phyloP scores from a whole-genome alignment of 2,797 vertebrate species.

The Hippoglossus hippoglossus region DNA sequence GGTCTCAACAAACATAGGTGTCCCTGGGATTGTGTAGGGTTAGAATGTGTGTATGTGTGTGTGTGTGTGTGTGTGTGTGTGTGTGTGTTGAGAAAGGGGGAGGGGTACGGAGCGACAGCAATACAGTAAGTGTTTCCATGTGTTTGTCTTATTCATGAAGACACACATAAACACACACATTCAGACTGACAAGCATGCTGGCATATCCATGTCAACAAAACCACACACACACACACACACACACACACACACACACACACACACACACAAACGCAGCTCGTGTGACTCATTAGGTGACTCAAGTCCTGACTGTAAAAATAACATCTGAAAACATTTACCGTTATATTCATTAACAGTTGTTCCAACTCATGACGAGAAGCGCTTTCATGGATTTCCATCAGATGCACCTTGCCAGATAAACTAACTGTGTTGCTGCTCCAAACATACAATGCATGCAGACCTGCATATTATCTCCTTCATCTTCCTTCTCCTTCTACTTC shows the following conservation, averaged over 20 bases:
- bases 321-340: slow-evolving; percentile 74
- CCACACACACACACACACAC: slow-evolving; percentile 40
- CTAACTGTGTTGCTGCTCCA: slow-evolving; percentile 1
- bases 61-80: slow-evolving; percentile 26
- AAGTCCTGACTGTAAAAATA: slow-evolving; percentile 72
- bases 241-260: slow-evolving; percentile 39
- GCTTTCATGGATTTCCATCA: slow-evolving; percentile 57
- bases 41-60: not conserved
- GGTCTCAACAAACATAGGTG: not conserved
- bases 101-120: slow-evolving; percentile 56
- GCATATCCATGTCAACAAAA: slow-evolving; percentile 67
- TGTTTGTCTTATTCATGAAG: slow-evolving; percentile 72
- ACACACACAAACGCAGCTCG: slow-evolving; percentile 36
- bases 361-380: slow-evolving; percentile 68
- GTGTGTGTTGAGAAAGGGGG: slow-evolving; percentile 40
- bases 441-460: not conserved
- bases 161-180: slow-evolving; percentile 56
- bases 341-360: slow-evolving; percentile 62
- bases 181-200: slow-evolving; percentile 57
- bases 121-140: slow-evolving; percentile 80
- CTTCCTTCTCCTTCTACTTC: slow-evolving; percentile 20
- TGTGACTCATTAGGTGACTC: slow-evolving; percentile 77
- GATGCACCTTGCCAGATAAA: slow-evolving; percentile 47
- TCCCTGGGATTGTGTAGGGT: too few relatives aligned
- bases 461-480: slow-evolving; percentile 43